Percentiles rank a stretch among this genome's conserved stretches.
These are phyloP conservation scores for Drosophila pallidifrons DNA, from an alignment of 1,140 invertebrate genomes.

Conservation along the genomic window DNA sequence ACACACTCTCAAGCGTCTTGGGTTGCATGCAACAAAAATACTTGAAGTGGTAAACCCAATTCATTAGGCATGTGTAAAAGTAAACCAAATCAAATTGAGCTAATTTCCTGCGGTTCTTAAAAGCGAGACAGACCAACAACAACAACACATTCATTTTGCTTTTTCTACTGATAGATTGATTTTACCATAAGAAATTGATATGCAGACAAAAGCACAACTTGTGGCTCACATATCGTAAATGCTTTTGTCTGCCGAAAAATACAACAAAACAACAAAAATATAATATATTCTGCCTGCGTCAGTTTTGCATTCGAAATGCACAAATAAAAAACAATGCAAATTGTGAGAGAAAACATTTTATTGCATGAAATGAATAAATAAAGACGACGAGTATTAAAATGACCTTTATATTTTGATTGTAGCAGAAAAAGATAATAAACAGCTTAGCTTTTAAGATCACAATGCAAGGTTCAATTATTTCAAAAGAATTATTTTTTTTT, in stretches of 20 bases:
- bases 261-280: not conserved
- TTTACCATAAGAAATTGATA: slow-evolving; percentile 7
- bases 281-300: not conserved
- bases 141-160: not conserved
- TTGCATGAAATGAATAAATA: too few species aligned
- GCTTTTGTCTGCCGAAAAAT: not conserved
- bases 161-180: not conserved
- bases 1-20: not conserved
- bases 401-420: too few species aligned
- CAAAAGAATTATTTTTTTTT: too few species aligned
- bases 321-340: too few species aligned
- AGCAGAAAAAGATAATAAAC: too few species aligned
- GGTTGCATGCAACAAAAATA: slow-evolving; percentile 41
- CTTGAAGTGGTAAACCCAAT: slow-evolving; percentile 47
- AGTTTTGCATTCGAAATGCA: too few species aligned
- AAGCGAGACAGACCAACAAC: not conserved
- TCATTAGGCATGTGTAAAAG: slow-evolving; percentile 46
- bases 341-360: too few species aligned
- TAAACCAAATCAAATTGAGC: slow-evolving; percentile 50
- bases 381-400: too few species aligned
- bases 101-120: slow-evolving; percentile 41
- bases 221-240: not conserved
- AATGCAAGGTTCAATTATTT: too few species aligned
- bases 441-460: too few species aligned
- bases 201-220: slow-evolving; percentile 6